These are phyloP conservation scores for Drosophila atripex DNA, from an alignment of 2,888 invertebrate species.

Conservation along the genomic window DNA sequence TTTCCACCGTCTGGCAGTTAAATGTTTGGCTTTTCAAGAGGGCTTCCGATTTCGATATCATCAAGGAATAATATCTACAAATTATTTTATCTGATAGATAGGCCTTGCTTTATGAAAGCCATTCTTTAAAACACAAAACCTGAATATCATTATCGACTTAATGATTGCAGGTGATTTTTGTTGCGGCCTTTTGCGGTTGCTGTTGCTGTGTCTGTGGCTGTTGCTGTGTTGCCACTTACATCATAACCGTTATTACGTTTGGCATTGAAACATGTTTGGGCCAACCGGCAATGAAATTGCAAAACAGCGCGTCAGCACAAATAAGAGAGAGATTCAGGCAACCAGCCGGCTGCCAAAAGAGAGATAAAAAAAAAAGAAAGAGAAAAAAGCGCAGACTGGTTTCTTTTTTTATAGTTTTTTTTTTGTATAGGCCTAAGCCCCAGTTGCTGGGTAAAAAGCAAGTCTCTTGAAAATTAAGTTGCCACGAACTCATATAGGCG, in stretches of 20 bases:
- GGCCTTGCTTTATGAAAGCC: neutral
- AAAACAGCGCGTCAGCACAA: constrained; percentile 40
- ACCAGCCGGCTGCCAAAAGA: constrained; percentile 26
- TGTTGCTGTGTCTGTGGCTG: neutral
- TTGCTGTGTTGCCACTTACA: constrained; percentile 61
- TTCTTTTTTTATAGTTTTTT: constrained; percentile 29
- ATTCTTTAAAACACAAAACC: neutral
- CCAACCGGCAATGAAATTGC: constrained; percentile 76
- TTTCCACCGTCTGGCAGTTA: neutral
- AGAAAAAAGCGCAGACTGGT: constrained; percentile 35
- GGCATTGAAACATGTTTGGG: constrained; percentile 79
- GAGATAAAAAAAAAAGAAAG: constrained; percentile 8
- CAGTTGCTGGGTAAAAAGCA: constrained; percentile 7
- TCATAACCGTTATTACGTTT: constrained; percentile 79
- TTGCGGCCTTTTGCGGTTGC: too few relatives aligned
- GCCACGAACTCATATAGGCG: constrained; percentile 6
- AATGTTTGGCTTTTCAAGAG: neutral
- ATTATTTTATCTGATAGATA: neutral
- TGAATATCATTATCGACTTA: neutral
- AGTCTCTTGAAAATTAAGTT: constrained; percentile 4
- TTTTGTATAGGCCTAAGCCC: constrained; percentile 32
- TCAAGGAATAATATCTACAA: neutral
- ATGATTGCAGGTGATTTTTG: constrained; percentile 24
- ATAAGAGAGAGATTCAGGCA: constrained; percentile 16
- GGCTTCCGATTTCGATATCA: neutral